Base-by-base conservation (phyloP, 1,140 invertebrate genomes). In the Branchinecta lynchi region DNA sequence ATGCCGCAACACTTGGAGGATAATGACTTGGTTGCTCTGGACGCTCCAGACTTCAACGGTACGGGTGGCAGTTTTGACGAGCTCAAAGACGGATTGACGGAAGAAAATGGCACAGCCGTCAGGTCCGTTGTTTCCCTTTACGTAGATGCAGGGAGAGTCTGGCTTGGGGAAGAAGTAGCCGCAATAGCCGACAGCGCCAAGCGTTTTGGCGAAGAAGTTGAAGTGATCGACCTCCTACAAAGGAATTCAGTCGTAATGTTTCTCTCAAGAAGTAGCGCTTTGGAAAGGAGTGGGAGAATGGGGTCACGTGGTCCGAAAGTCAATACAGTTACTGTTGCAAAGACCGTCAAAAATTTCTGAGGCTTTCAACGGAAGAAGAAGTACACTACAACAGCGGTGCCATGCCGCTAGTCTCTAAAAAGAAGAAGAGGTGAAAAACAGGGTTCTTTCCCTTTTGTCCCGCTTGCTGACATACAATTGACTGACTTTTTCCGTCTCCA, bases 31-130 rank as follows among this genome's bases (percentile, higher is more conserved):
- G 81, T 89, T 86, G 74, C 85, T 85, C 75, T 85, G 82, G 12
- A 87, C 83, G 71, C 81, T 79, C 86, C 85, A 86, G 44, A 87
- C 84, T 79, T 86, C 83, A 46, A 91, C 78, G 65, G 87, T 81
- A 70, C 85, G 78, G 3, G 81, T 84, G 60, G 86, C 81, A 20
- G 79, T 81, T 66, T 80, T 76, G 7, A 86, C 69, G 43, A 88
- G 76, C 70, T 86, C 81, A 70, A 87, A 84, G 76, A 85, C 85
- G 65, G 84, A 79, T 60, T 79, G 80, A 65, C 82, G 80, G 75
- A 84, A 89, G 77, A 91, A 90, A 32, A 90, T 81, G 3, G 88
- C 88, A 77, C 88, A 90, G 7, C 89, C 89, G 78, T 91, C 89
- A 0, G 89, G 87, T 2, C 89, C 88, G 73, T 86, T 87, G 75